Conservation (phyloP, 2,797 vertebrate species). For the Cirrhinus mrigala region DNA sequence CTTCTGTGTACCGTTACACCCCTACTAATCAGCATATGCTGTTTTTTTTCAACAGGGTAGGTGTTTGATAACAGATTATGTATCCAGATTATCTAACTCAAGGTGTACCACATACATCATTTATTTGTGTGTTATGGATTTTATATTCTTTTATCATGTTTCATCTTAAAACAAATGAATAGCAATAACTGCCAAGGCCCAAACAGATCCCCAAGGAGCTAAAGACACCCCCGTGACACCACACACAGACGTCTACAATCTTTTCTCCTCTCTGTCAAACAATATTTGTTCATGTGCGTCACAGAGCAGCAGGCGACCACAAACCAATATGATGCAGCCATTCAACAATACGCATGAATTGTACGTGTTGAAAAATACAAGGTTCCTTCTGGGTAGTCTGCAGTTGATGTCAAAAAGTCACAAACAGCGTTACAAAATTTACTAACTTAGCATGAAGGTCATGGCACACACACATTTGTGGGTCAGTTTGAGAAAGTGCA, state of each 20-base stretch:
- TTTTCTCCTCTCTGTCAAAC: conserved; percentile 69
- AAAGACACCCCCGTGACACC: conserved; percentile 17
- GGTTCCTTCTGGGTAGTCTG: conserved; percentile 24
- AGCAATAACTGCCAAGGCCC: not conserved
- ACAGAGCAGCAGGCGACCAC: conserved; percentile 71
- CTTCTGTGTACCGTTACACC: too few species aligned
- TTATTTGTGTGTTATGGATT: not conserved
- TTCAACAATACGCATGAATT: conserved; percentile 67
- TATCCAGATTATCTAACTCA: not conserved
- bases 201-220: not conserved
- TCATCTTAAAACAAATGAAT: not conserved
- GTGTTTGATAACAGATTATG: not conserved
- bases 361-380: conserved; percentile 55
- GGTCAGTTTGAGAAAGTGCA: conserved; percentile 31
- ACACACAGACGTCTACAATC: conserved; percentile 55
- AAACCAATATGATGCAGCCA: conserved; percentile 70
- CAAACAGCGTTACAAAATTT: not conserved
- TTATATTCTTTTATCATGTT: not conserved
- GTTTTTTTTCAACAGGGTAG: too few species aligned
- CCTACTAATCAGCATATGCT: too few species aligned
- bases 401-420: not conserved
- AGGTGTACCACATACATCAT: not conserved
- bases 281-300: conserved; percentile 79
- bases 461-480: not conserved
- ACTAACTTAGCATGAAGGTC: not conserved